phyloP scores from a whole-genome alignment of 1,140 invertebrate genomes.

The Agrypnia vestita region DNA sequence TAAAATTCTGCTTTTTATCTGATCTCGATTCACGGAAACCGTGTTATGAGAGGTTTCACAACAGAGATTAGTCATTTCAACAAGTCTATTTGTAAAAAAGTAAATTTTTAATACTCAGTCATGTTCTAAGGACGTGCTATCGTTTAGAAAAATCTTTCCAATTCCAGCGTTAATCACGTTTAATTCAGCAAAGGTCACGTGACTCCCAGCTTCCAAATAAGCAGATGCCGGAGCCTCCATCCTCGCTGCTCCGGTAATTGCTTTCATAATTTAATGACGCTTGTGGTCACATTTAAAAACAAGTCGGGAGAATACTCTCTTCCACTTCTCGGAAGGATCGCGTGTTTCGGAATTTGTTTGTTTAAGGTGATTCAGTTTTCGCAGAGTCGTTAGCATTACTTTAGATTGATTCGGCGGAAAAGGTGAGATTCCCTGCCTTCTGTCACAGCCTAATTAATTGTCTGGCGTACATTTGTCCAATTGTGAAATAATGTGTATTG shows the following conservation, averaged over 20 bases:
- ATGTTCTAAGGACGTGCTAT: neutral
- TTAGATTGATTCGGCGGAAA: no score
- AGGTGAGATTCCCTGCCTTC: no score
- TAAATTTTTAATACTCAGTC: neutral
- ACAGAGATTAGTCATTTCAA: no score
- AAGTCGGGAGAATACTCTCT: neutral
- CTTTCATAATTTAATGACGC: slow-evolving; percentile 10
- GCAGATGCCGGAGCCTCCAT: neutral
- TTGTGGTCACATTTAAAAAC: slow-evolving; percentile 1
- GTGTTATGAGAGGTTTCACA: no score
- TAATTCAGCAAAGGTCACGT: slow-evolving; percentile 23
- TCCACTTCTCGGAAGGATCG: neutral
- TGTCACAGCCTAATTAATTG: no score
- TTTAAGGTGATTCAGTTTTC: no score
- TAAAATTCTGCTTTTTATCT: no score
- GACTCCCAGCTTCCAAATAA: slow-evolving; percentile 29
- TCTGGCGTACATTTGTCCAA: no score
- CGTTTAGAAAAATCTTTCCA: slow-evolving; percentile 31
- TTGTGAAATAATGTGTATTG: no score
- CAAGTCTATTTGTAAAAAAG: slow-evolving; percentile 11
- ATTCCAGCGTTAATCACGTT: slow-evolving; percentile 13
- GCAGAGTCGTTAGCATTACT: no score
- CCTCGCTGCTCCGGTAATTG: neutral
- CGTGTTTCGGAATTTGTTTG: no score
- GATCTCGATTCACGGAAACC: no score